Base-by-base conservation (phyloP, 2,888 invertebrate genomes). In the Scelioninae gen. 1 region DNA sequence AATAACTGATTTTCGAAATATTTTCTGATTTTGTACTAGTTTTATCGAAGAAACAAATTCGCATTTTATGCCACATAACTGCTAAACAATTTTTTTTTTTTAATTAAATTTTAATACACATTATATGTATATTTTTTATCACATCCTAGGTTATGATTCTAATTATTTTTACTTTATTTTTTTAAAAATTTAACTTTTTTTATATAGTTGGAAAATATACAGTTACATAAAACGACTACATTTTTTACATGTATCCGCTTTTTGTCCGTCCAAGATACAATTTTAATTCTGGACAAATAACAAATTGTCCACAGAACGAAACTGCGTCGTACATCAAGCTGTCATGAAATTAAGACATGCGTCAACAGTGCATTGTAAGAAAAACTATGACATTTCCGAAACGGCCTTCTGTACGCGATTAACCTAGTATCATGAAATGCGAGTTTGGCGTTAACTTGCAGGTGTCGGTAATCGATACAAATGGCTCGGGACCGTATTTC, bases 391-490 rank as follows among this genome's bases (percentile, higher is more conserved):
- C 66, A 13, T 40, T 60, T 60, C 66, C 38, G 53, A 65, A 83
- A 85, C 43, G 82, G 63, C 83, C 83, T 83, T 84, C 80, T 65
- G 68, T 62, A 23, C 51, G 63, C 80, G 82, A 81, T 83, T 83
- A 83, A 84, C 85, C 84, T 80, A 84, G 75, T 77, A 74, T 76
- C 74, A 23, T 65, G 55, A 77, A 77, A 76, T 55, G 79, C 38
- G 69, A 74, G 82, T 75, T 71, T 66, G 65, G 72, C 47, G 43
- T 69, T 45, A 65, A 63, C 79, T 69, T 85, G 84, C 86, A 87
- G 86, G 86, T 87, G 86, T 85, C 84, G 84, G 82, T 84, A 85
- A 85, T 84, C 83, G 85, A 86, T 86, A 85, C 86, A 84, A 86
- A 86, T 86, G 84, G 82, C 86, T 82, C 79, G 82, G 79, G 80